phyloP scores from a whole-genome alignment of 2,797 vertebrate species.

The Anolis apletophallus region DNA sequence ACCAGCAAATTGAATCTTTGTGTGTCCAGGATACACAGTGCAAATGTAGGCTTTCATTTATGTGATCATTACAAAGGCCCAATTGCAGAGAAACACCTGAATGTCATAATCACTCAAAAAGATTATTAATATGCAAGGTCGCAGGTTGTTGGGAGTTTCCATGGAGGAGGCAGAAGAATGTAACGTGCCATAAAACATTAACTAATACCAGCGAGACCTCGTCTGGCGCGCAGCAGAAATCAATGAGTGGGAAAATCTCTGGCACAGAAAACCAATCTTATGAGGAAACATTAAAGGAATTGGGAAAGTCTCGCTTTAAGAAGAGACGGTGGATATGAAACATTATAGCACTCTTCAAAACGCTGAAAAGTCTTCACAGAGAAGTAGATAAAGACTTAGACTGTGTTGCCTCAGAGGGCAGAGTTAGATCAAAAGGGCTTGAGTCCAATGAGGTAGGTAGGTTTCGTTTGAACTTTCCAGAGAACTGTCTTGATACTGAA shows the following conservation, averaged over 20 bases:
- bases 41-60: neutral
- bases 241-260: neutral
- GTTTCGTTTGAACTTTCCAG: neutral
- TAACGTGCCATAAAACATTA: neutral
- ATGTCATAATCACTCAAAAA: too few relatives aligned
- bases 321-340: neutral
- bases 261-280: neutral
- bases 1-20: too few relatives aligned
- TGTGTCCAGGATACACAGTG: neutral
- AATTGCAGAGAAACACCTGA: neutral
- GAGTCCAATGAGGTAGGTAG: neutral
- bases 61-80: neutral
- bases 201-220: neutral
- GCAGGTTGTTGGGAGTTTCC: neutral
- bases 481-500: neutral
- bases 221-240: neutral
- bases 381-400: neutral
- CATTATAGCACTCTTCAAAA: neutral
- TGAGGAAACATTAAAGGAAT: neutral
- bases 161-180: too few relatives aligned
- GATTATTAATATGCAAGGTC: neutral
- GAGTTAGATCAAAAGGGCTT: neutral
- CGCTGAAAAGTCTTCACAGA: neutral
- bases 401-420: neutral
- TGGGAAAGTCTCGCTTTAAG: neutral